Evolutionary conservation across 1,140 invertebrate genomes (phyloP).

Genomic region (Drosophila burlai): DNA sequence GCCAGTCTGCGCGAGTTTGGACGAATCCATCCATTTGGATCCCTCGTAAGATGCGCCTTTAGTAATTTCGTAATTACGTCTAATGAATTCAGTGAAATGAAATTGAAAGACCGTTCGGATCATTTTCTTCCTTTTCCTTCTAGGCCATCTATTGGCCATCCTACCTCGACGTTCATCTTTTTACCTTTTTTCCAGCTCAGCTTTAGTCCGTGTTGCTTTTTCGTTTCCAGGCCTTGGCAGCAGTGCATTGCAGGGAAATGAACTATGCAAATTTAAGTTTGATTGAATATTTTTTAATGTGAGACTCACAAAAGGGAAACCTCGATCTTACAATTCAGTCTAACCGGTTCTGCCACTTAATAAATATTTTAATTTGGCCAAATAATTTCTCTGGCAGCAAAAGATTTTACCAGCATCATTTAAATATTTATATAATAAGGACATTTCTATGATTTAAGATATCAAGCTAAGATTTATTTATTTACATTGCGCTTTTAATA

Average conservation of each 20-base stretch:
- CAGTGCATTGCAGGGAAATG: not conserved
- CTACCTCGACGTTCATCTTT: not conserved
- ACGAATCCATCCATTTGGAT: not conserved
- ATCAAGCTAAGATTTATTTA: too few species aligned
- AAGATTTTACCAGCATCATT: too few species aligned
- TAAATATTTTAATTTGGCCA: too few species aligned
- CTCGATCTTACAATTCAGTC: not conserved
- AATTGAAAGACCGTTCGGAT: slow-evolving; percentile 54
- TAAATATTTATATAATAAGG: too few species aligned
- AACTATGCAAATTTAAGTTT: slow-evolving; percentile 49
- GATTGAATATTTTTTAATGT: slow-evolving; percentile 15
- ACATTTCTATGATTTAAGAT: too few species aligned
- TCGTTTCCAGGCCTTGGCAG: slow-evolving; percentile 21
- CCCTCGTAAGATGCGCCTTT: slow-evolving; percentile 17
- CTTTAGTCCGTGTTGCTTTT: slow-evolving; percentile 43
- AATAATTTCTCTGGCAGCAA: too few species aligned
- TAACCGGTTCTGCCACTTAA: too few species aligned
- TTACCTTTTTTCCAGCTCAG: slow-evolving; percentile 13
- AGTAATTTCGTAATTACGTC: slow-evolving; percentile 76
- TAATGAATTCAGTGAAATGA: slow-evolving; percentile 74
- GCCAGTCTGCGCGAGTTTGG: not conserved
- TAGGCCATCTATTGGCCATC: not conserved
- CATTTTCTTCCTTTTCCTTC: slow-evolving; percentile 6
- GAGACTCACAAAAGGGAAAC: slow-evolving; percentile 23
- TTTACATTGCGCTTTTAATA: too few species aligned